phyloP scores from a whole-genome alignment of 2,888 invertebrate species.

The Cheilosia scutellata region DNA sequence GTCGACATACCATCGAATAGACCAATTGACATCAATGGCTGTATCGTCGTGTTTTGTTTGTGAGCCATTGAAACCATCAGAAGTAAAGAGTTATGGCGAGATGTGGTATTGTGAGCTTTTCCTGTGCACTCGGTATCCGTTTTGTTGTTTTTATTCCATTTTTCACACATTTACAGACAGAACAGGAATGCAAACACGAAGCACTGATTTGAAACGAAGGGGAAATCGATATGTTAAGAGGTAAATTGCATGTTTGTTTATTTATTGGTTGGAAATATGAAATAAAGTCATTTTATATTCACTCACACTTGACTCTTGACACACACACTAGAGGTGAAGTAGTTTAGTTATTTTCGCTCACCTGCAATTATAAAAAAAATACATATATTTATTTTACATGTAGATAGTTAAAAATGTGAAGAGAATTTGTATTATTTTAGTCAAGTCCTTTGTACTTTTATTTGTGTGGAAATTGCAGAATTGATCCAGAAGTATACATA shows the following conservation, averaged over 20 bases:
- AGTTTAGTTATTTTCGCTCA: too few relatives aligned
- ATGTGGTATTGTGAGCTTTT: slow-evolving; percentile 20
- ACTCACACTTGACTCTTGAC: slow-evolving; percentile 48
- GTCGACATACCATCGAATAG: slow-evolving; percentile 59
- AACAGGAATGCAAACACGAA: slow-evolving; percentile 50
- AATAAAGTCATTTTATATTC: slow-evolving; percentile 46
- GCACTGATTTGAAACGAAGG: slow-evolving; percentile 38
- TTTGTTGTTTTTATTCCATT: slow-evolving; percentile 36
- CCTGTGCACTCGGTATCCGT: neutral
- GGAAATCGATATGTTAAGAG: slow-evolving; percentile 58
- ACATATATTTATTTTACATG: too few relatives aligned
- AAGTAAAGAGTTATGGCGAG: slow-evolving; percentile 53
- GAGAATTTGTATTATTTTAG: too few relatives aligned
- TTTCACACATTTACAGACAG: slow-evolving; percentile 37
- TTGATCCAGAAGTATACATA: too few relatives aligned
- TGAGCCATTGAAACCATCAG: slow-evolving; percentile 46
- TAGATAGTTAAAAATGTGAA: too few relatives aligned
- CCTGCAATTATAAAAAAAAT: too few relatives aligned
- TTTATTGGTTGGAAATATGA: slow-evolving; percentile 45
- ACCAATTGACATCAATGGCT: slow-evolving; percentile 65
- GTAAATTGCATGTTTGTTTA: slow-evolving; percentile 58
- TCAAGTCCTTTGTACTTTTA: too few relatives aligned
- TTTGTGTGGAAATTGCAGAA: too few relatives aligned
- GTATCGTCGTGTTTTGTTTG: slow-evolving; percentile 40
- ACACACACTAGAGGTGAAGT: slow-evolving; percentile 8